phyloP scores from a whole-genome alignment of 30 jellyfish, hydroid and myxozoan genomes.

The Hydractinia symbiolongicarpus region DNA sequence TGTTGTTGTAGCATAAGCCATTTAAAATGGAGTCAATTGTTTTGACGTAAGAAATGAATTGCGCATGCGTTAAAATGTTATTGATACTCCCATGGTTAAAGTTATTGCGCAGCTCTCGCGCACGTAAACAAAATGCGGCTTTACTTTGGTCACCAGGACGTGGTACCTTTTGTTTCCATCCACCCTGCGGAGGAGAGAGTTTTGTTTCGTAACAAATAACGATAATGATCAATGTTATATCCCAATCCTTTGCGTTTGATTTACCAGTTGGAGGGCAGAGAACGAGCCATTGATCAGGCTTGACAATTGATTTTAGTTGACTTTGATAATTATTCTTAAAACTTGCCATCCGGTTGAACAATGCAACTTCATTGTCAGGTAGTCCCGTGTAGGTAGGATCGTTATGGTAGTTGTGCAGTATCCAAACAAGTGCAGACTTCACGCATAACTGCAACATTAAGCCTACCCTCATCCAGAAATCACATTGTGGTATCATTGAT shows the following conservation, averaged over 20 bases:
- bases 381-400: slow-evolving; percentile 8
- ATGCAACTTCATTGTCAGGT: background rate
- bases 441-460: background rate
- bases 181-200: background rate
- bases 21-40: background rate
- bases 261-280: background rate
- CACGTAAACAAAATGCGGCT: slow-evolving; percentile 9
- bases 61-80: slow-evolving; percentile 7
- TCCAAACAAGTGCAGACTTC: background rate
- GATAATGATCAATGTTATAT: background rate
- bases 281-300: background rate
- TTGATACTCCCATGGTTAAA: background rate
- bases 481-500: background rate
- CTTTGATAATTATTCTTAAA: background rate
- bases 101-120: background rate
- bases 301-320: background rate
- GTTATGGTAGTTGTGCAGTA: background rate
- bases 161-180: background rate
- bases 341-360: background rate
- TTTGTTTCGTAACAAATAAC: background rate
- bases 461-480: slow-evolving; percentile 18
- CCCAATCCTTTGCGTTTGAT: slow-evolving; percentile 6
- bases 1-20: background rate
- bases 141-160: background rate
- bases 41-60: background rate